Conservation (phyloP, 2,888 invertebrate genomes). For the Epiblema foenella region DNA sequence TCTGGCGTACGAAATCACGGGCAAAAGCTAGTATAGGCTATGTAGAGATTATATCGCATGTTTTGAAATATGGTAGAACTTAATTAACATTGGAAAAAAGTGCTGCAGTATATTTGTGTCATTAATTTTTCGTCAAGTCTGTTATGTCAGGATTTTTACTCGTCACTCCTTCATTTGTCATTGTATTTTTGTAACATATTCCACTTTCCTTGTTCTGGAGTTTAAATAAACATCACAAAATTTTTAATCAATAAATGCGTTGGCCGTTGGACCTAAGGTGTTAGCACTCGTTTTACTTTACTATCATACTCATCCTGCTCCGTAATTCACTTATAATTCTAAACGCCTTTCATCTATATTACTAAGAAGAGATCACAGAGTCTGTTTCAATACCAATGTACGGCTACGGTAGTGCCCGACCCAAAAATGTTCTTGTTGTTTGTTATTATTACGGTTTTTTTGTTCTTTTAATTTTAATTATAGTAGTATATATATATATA, state of each 20-base stretch:
- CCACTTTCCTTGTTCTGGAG: background rate
- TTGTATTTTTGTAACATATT: background rate
- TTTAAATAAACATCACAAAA: background rate
- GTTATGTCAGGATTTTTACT: background rate
- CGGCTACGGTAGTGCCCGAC: too few relatives aligned
- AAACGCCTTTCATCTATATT: background rate
- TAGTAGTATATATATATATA: too few relatives aligned
- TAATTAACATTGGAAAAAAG: background rate
- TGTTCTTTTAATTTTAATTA: too few relatives aligned
- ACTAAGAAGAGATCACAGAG: too few relatives aligned
- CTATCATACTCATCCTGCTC: background rate
- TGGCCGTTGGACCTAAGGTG: too few relatives aligned
- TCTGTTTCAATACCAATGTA: too few relatives aligned
- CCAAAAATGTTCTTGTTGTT: too few relatives aligned
- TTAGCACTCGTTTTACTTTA: background rate
- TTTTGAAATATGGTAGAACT: background rate
- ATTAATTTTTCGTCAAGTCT: background rate
- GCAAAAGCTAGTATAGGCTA: too few relatives aligned
- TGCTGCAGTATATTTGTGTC: background rate
- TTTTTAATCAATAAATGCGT: background rate
- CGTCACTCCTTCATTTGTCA: background rate
- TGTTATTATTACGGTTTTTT: too few relatives aligned
- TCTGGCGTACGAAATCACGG: too few relatives aligned
- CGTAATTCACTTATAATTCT: background rate
- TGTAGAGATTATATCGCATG: too few relatives aligned